These are phyloP conservation scores for Numida meleagris DNA, from an alignment of 2,113 vertebrate genomes.

Conservation along the genomic window DNA sequence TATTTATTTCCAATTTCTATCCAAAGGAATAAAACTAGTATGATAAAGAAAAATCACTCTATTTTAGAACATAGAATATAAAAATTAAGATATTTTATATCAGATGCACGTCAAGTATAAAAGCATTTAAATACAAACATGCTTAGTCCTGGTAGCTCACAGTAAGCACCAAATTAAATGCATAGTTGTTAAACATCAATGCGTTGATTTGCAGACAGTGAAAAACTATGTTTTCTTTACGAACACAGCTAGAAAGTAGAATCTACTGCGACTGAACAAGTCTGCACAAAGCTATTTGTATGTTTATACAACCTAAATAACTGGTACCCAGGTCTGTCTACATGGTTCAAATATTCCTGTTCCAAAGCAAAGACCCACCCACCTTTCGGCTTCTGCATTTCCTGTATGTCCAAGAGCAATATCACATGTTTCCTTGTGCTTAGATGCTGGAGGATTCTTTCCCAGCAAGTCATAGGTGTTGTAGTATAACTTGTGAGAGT, in stretches of 20 bases:
- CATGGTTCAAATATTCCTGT: not conserved
- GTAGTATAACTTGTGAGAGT: not conserved
- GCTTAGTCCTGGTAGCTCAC: not conserved
- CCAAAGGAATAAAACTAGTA: not conserved
- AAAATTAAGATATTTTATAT: not conserved
- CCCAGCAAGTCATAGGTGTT: constrained; percentile 55
- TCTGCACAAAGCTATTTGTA: not conserved
- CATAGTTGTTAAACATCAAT: not conserved
- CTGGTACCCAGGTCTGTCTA: not conserved
- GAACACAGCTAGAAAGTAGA: not conserved
- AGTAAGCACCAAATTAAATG: not conserved
- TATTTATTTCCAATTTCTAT: not conserved
- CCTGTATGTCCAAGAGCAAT: not conserved
- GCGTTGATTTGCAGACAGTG: not conserved
- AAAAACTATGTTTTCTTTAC: not conserved
- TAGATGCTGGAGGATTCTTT: constrained; percentile 39
- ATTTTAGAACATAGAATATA: not conserved
- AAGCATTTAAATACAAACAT: not conserved
- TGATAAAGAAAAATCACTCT: not conserved
- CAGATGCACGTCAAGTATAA: not conserved
- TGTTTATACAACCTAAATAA: not conserved
- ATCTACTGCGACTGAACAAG: not conserved
- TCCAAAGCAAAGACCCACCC: constrained; percentile 16
- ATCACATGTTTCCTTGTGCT: not conserved
- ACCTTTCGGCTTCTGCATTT: not conserved